Conservation (phyloP, 2,797 vertebrate genomes). For the Sebastes glaucus region DNA sequence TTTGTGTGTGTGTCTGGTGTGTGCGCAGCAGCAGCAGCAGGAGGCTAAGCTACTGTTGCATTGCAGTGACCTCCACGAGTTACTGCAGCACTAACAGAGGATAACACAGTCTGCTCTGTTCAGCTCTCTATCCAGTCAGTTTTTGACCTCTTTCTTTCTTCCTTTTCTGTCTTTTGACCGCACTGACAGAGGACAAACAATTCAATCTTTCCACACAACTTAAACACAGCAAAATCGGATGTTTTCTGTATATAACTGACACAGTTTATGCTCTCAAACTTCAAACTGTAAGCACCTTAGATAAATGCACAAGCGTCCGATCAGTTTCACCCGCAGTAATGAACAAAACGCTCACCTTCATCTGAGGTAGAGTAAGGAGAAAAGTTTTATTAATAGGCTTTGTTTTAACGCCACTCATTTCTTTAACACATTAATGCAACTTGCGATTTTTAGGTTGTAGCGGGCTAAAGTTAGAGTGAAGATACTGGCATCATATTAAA, state of each 20-base stretch:
- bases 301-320: background rate
- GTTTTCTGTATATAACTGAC: background rate
- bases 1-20: slow-evolving; percentile 9
- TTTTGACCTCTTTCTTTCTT: background rate
- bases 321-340: too few relatives aligned
- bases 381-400: too few relatives aligned
- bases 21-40: background rate
- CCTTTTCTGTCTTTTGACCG: background rate
- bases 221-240: background rate
- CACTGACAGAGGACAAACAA: background rate
- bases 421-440: too few relatives aligned
- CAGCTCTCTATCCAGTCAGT: background rate
- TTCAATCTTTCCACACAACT: too few relatives aligned
- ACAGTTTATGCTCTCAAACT: background rate
- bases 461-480: too few relatives aligned
- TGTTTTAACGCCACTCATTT: too few relatives aligned
- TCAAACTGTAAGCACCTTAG: background rate
- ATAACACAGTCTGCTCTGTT: background rate
- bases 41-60: slow-evolving; percentile 42
- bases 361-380: too few relatives aligned
- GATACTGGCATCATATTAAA: too few relatives aligned
- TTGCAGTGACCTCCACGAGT: slow-evolving; percentile 59
- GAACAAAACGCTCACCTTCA: too few relatives aligned
- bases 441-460: too few relatives aligned
- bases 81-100: slow-evolving; percentile 38